phyloP scores from a whole-genome alignment of 1,140 invertebrate genomes.

The Apocrypta bakeri region DNA sequence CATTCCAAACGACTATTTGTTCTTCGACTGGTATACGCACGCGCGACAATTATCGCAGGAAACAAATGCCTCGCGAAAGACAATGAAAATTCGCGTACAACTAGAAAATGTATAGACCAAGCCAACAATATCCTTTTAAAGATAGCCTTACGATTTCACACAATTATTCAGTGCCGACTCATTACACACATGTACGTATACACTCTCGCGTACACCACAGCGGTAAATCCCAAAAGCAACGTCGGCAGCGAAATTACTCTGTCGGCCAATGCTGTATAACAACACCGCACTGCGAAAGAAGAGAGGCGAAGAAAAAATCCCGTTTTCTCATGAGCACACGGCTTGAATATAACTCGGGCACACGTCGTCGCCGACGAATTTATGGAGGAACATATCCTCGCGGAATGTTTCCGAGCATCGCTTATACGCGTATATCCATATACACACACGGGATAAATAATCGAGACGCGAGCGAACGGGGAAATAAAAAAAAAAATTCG shows the following conservation, averaged over 20 bases:
- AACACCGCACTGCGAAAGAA: too few species aligned
- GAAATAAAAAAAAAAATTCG: not conserved
- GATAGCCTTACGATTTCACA: not conserved
- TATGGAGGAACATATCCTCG: too few species aligned
- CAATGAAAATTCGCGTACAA: conserved; percentile 14
- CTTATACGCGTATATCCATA: too few species aligned
- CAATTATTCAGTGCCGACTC: conserved; percentile 28
- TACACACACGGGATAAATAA: too few species aligned
- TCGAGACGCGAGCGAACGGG: too few species aligned
- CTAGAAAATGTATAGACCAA: conserved; percentile 1
- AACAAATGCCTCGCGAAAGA: not conserved
- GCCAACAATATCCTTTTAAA: conserved; percentile 1
- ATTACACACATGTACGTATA: not conserved
- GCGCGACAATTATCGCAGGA: conserved; percentile 7
- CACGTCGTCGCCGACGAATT: not conserved
- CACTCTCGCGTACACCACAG: not conserved
- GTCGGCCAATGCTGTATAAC: not conserved
- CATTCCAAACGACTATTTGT: conserved; percentile 15
- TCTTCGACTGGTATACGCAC: not conserved
- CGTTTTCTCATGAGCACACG: too few species aligned
- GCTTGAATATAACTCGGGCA: too few species aligned
- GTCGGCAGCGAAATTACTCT: not conserved
- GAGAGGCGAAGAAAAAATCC: too few species aligned
- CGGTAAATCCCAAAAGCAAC: conserved; percentile 38
- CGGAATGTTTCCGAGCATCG: not conserved